A percentile compares a stretch with the other conserved stretches of the same genome.
Evolutionary conservation across 1,140 invertebrate species (phyloP).

Genomic region (Pachypsylla venusta): DNA sequence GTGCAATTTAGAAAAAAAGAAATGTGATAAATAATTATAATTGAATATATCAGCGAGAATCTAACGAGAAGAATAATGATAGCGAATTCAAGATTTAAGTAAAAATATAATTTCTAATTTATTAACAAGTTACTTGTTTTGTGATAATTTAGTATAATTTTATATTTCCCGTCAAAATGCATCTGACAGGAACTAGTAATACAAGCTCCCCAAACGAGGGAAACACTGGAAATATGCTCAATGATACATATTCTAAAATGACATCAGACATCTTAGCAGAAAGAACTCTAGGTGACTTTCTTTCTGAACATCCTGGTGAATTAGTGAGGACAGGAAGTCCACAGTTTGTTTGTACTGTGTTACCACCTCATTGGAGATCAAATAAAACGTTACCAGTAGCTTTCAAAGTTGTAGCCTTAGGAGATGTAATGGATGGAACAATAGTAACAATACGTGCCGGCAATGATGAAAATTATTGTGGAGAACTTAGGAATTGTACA

Average conservation of each 20-base stretch:
- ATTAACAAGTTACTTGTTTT: no score
- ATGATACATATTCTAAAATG: constrained; percentile 77
- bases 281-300: constrained; percentile 71
- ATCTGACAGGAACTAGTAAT: constrained; percentile 32
- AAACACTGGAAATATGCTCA: constrained; percentile 38
- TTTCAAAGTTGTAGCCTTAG: constrained; percentile 82
- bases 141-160: not conserved
- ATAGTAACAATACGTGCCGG: constrained; percentile 88
- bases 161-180: constrained; percentile 31
- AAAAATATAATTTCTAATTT: no score
- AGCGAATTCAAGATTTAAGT: no score
- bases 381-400: constrained; percentile 92
- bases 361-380: constrained; percentile 91
- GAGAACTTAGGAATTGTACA: constrained; percentile 81
- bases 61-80: no score
- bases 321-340: constrained; percentile 84
- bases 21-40: no score
- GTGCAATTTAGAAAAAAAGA: no score
- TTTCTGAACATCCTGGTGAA: constrained; percentile 83
- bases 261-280: constrained; percentile 72
- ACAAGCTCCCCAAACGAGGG: constrained; percentile 34
- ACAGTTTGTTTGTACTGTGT: constrained; percentile 78
- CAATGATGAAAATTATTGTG: constrained; percentile 95
- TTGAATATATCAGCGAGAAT: no score
- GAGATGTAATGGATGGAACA: constrained; percentile 87